phyloP scores from a whole-genome alignment of 1,140 invertebrate species.

The Marisa cornuarietis region DNA sequence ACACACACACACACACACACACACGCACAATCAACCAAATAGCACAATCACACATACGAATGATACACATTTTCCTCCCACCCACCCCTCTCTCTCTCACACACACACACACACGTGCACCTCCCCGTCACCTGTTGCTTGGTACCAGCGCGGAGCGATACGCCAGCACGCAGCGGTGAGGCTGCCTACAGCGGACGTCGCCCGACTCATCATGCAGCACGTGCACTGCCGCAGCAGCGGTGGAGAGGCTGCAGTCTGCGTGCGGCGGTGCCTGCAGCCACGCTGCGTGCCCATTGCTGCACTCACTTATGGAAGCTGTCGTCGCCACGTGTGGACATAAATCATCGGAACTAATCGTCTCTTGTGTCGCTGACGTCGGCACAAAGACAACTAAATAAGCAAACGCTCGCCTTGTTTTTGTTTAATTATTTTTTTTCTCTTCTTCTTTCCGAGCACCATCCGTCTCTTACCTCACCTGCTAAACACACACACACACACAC shows the following conservation, averaged over 20 bases:
- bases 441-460: no score
- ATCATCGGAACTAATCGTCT: conserved; percentile 9
- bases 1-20: neutral
- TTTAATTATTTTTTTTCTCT: no score
- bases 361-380: no score
- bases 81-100: neutral
- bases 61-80: neutral
- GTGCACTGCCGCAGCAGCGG: neutral
- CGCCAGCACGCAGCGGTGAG: neutral
- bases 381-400: no score
- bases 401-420: no score
- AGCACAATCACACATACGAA: neutral
- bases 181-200: neutral
- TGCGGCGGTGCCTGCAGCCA: neutral
- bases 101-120: neutral
- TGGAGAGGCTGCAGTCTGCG: neutral
- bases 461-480: no score
- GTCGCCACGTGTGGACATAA: conserved; percentile 1
- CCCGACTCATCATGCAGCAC: neutral
- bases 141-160: neutral
- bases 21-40: neutral
- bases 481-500: no score
- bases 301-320: conserved; percentile 11
- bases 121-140: neutral
- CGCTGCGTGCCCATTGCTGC: neutral